Conservation (phyloP, 2,113 vertebrate genomes). For the Nycticryphes semicollaris region DNA sequence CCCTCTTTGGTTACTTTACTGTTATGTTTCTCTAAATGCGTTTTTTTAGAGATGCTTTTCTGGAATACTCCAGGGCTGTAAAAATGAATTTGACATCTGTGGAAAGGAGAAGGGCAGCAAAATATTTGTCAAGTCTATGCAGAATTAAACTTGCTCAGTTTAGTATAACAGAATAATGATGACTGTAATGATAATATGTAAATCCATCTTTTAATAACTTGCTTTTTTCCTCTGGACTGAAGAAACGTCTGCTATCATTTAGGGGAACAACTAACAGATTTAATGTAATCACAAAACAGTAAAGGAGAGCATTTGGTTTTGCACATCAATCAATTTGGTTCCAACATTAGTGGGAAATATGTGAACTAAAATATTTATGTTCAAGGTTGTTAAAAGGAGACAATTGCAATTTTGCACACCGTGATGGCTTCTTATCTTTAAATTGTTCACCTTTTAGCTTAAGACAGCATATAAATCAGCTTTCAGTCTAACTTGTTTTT, state of each 20-base stretch:
- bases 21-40: background rate
- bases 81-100: constrained; percentile 9
- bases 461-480: constrained; percentile 6
- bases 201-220: constrained; percentile 37
- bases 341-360: background rate
- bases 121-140: background rate
- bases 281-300: constrained; percentile 21
- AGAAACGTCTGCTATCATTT: constrained; percentile 39
- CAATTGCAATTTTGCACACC: constrained; percentile 33
- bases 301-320: background rate
- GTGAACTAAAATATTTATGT: constrained; percentile 44
- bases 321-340: constrained; percentile 13
- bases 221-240: constrained; percentile 1
- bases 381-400: constrained; percentile 37
- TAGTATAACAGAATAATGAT: background rate
- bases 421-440: constrained; percentile 45
- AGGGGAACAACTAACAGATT: constrained; percentile 38
- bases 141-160: background rate
- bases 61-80: background rate
- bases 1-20: background rate
- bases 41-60: background rate
- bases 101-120: background rate
- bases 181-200: constrained; percentile 34
- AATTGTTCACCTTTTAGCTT: constrained; percentile 39
- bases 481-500: background rate